phyloP scores from a whole-genome alignment of 1,140 invertebrate species.

The Tachypleus tridentatus region DNA sequence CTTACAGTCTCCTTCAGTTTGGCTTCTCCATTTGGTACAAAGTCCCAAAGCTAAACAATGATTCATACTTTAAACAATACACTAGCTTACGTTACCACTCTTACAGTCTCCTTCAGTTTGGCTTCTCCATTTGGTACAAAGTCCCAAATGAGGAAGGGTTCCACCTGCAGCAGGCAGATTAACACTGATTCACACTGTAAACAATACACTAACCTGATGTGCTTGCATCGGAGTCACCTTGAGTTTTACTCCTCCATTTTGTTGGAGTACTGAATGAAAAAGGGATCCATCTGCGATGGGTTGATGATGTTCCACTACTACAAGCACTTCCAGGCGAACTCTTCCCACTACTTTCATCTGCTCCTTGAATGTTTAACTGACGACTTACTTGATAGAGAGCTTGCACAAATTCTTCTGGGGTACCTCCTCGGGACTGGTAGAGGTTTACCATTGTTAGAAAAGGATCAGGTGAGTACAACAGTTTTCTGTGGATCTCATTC shows the following conservation, averaged over 20 bases:
- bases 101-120: no score
- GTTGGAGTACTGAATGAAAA: not conserved
- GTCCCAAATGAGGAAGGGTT: no score
- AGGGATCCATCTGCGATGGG: not conserved
- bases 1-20: no score
- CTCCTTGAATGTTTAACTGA: conserved; percentile 15
- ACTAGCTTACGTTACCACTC: no score
- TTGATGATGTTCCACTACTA: conserved; percentile 5
- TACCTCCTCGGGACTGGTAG: conserved; percentile 27
- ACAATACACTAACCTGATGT: no score
- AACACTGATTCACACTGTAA: no score
- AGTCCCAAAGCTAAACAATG: no score
- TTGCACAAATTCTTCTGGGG: conserved; percentile 30
- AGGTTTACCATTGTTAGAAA: conserved; percentile 27
- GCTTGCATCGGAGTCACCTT: no score
- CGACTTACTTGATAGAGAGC: conserved; percentile 27
- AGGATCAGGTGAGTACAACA: conserved; percentile 25
- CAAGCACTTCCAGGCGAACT: not conserved
- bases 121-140: no score
- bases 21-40: no score
- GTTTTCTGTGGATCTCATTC: conserved; percentile 26
- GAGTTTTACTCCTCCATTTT: not conserved
- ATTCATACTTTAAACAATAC: no score
- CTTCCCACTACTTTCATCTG: conserved; percentile 1
- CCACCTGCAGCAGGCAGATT: no score